Percentiles rank a stretch among this genome's conserved stretches.
Conservation (phyloP, 2,888 invertebrate species). For the Amorpha juglandis region DNA sequence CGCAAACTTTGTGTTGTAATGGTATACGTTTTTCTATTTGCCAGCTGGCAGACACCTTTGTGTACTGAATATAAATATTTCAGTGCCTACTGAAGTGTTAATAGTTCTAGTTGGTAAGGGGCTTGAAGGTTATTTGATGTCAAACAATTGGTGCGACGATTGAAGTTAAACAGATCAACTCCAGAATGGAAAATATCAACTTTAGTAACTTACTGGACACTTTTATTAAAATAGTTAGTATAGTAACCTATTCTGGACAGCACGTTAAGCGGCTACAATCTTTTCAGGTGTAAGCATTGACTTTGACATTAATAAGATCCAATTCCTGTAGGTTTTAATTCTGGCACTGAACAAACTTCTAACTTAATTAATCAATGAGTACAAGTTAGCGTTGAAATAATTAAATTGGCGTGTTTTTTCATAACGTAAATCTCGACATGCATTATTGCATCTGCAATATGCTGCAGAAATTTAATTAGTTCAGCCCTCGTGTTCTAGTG, state of each 20-base stretch:
- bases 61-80: background rate
- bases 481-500: slow-evolving; percentile 30
- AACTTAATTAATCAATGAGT: background rate
- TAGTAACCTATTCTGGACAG: too few species aligned
- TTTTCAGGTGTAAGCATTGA: too few species aligned
- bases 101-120: background rate
- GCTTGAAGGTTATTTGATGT: background rate
- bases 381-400: background rate
- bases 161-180: background rate
- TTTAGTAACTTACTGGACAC: too few species aligned
- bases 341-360: background rate
- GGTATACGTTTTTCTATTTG: background rate
- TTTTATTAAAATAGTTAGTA: too few species aligned
- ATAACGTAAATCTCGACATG: too few species aligned
- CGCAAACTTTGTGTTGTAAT: background rate
- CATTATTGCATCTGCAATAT: slow-evolving; percentile 22
- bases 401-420: slow-evolving; percentile 1
- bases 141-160: background rate
- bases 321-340: background rate
- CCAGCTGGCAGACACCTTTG: background rate
- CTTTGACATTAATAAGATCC: background rate
- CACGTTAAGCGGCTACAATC: too few species aligned
- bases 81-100: background rate
- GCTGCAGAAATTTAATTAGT: slow-evolving; percentile 37
- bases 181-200: background rate